Evolutionary conservation across 2,113 vertebrate species (phyloP).

Genomic region (Garra rufa): DNA sequence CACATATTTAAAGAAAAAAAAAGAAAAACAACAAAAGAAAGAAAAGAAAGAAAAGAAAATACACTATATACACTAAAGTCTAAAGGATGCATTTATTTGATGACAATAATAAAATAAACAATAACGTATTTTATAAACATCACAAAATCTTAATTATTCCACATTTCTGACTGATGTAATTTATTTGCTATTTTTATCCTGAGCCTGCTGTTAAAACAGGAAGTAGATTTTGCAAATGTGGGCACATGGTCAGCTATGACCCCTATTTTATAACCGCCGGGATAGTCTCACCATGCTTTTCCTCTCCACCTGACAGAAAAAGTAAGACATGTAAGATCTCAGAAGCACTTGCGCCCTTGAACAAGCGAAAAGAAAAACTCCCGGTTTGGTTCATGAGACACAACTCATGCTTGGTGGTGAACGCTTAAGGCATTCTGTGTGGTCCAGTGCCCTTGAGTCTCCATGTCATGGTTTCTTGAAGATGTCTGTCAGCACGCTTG

Average conservation of each 20-base stretch:
- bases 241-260: background rate
- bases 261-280: background rate
- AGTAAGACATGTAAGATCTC: background rate
- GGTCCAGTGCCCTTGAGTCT: conserved; percentile 29
- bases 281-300: background rate
- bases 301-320: conserved; percentile 4
- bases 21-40: too few species aligned
- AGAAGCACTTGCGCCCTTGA: background rate
- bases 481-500: background rate
- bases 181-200: background rate
- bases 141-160: background rate
- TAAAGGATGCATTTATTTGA: too few species aligned
- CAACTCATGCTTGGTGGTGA: background rate
- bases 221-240: background rate
- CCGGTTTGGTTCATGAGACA: conserved; percentile 18
- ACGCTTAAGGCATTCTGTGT: conserved; percentile 14
- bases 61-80: too few species aligned
- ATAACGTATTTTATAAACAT: background rate
- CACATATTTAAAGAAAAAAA: too few species aligned
- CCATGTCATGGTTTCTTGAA: conserved; percentile 23
- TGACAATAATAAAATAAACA: too few species aligned
- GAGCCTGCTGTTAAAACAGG: background rate
- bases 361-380: conserved; percentile 26
- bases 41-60: too few species aligned
- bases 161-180: background rate